Conservation (phyloP, 1,140 invertebrate species). For the Amyelois transitella region DNA sequence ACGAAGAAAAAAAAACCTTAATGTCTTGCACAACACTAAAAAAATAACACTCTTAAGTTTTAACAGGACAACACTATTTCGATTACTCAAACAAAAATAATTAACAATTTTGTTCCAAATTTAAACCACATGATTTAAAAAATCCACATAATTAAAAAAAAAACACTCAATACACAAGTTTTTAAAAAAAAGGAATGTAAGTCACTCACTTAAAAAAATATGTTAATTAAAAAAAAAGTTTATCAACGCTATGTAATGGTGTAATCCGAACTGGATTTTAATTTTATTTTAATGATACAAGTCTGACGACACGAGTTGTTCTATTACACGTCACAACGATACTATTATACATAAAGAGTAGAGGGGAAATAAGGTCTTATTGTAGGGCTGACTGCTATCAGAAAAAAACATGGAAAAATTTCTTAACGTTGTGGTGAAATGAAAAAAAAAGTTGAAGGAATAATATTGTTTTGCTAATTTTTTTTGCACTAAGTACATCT, state of each 20-base stretch:
- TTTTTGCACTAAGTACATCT: no score
- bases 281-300: neutral
- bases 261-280: neutral
- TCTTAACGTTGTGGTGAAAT: no score
- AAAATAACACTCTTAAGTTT: neutral
- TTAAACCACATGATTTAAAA: neutral
- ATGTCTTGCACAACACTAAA: neutral
- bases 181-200: neutral
- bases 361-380: neutral
- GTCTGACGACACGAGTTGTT: neutral
- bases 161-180: neutral
- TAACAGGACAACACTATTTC: neutral
- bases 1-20: neutral
- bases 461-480: no score
- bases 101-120: neutral
- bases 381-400: neutral
- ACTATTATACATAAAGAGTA: neutral
- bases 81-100: neutral
- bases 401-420: neutral
- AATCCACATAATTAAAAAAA: neutral
- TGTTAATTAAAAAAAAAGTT: no score
- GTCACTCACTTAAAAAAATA: no score
- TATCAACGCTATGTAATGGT: no score
- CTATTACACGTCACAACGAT: neutral
- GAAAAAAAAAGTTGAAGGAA: no score